phyloP scores from a whole-genome alignment of 2,113 vertebrate species.

The Camelus bactrianus region DNA sequence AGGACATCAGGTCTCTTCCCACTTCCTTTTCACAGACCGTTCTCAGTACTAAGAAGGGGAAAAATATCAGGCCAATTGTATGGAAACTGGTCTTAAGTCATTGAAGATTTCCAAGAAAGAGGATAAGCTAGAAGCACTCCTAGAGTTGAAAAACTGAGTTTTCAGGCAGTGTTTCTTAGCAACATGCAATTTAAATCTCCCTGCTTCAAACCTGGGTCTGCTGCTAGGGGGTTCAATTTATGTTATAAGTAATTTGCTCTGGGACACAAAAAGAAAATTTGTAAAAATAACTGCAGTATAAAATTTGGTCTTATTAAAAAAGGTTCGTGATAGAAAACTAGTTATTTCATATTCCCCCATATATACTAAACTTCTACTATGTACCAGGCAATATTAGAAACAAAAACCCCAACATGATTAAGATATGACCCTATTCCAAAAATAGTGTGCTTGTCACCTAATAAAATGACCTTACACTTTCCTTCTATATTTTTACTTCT shows the following conservation, averaged over 20 bases:
- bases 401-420: conserved; percentile 24
- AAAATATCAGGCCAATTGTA: neutral
- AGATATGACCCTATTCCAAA: neutral
- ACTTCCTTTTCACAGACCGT: neutral
- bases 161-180: neutral
- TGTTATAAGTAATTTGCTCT: neutral
- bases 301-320: conserved; percentile 25
- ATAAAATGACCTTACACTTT: neutral
- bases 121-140: neutral
- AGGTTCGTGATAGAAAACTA: neutral
- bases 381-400: neutral
- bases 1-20: neutral
- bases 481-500: conserved; percentile 18
- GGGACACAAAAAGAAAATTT: neutral
- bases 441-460: neutral
- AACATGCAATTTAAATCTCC: neutral
- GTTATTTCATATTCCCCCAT: neutral
- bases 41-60: neutral
- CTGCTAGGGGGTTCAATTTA: neutral
- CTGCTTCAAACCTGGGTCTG: conserved; percentile 1
- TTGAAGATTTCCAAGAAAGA: neutral
- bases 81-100: neutral
- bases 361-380: neutral
- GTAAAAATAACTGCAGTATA: conserved; percentile 14
- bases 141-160: conserved; percentile 7